Base-by-base conservation (phyloP, 2,888 invertebrate genomes). In the Dynastes maya region DNA sequence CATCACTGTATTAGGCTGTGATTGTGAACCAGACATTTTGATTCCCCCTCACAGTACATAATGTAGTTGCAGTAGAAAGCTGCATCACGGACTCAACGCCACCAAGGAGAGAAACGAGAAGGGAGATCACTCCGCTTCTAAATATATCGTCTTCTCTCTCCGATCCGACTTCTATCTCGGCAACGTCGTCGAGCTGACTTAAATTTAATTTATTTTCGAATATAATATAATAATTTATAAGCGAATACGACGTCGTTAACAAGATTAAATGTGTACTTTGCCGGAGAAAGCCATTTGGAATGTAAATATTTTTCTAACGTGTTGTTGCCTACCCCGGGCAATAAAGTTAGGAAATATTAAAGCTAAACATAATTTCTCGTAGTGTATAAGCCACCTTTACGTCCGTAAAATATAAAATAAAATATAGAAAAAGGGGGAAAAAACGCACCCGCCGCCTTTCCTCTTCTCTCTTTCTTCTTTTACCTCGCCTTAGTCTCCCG, bases 221-320 rank as follows among this genome's bases (percentile, higher is more conserved):
- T 80, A 80, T 81, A 80, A 80, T 80, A 81, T 79, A 81, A 81
- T 80, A 81, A 81, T 81, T 81, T 81, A 79, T 81, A 80, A 80
- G 80, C 83, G 81, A 78, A 79, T 79, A 80, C 80, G 72, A 40
- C 58, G 78, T 82, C 81, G 82, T 81, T 83, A 83, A 83, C 82
- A 76, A 81, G 83, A 83, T 83, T 83, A 83, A 83, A 83, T 82
- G 82, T 82, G 81, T 83, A 82, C 81, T 58, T 79, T 80, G 79
- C 81, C 79, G 79, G 79, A 79, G 82, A 82, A 82, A 81, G 81
- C 82, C 82, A 82, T 82, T 82, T 78, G 80, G 80, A 82, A 82
- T 82, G 82, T 82, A 82, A 82, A 82, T 82, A 82, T 82, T 82
- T 82, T 82, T 80, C 80, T 78, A 80, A 80, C 80, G 82, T 80